Evolutionary conservation across 2,113 vertebrate genomes (phyloP), one percentile per base, ranked within the genome.

Genomic region (Anarhynchus alexandrinus): DNA sequence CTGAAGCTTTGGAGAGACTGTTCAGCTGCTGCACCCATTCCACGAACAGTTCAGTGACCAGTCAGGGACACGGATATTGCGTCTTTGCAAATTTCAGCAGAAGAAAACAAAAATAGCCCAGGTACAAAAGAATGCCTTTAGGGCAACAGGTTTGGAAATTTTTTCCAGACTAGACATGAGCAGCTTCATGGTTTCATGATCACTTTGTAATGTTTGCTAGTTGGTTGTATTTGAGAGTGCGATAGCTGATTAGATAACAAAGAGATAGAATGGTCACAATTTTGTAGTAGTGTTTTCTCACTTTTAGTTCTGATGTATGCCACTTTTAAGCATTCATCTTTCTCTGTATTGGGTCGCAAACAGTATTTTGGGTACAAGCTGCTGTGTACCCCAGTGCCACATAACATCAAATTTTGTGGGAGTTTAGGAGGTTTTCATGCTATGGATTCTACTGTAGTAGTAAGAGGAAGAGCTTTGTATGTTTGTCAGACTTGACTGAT

Each of bases 101-200:
- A 99, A 99, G 98, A 99, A 99, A 98, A 99, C 99, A 72, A 99
- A 98, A 91, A 99, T 99, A 97, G 99, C 99, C 67, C 99, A 99
- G 98, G 99, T 99, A 95, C 67, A 17, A 10, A 34, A 49, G 49
- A 88, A 66, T 70, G n/a, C 17, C 27, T 83, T 51, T 11, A 59
- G 21, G 38, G 11, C 38, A 86, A 21, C 10, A 45, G 16, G 17
- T 59, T 76, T 81, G 11, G 55, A 79, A 6, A 0, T 86, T 43
- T 80, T 62, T 43, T 32, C 38, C 51, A 64, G 36, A 36, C 13
- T 17, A 61, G 49, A 5, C 36, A 49, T 2, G 21, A 57, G 38
- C 52, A 86, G 59, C 42, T 67, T 84, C 21, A 1, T 43, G 34
- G 25, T 77, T 77, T 86, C 19, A 3, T 17, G 9, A 59, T 55